These are phyloP conservation scores for Anhinga anhinga DNA, from an alignment of 2,113 vertebrate genomes.

Conservation along the genomic window DNA sequence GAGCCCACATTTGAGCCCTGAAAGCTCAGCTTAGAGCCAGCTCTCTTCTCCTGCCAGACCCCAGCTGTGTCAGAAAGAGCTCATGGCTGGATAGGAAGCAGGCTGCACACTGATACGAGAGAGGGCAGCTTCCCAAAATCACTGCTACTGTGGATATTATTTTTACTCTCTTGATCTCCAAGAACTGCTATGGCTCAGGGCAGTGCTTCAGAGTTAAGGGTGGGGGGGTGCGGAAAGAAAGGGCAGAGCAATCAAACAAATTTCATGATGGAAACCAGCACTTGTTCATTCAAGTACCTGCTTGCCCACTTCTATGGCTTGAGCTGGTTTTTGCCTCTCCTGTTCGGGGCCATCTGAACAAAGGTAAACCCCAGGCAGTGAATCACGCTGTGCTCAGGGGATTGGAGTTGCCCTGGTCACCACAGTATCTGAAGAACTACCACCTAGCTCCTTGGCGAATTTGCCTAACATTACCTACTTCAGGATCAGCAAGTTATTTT, in stretches of 20 bases:
- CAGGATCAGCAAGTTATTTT: background rate
- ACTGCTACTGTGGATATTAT: background rate
- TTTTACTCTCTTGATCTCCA: background rate
- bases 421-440: background rate
- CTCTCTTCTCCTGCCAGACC: background rate
- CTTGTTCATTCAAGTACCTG: accelerated
- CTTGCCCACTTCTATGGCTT: background rate
- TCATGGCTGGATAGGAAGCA: background rate
- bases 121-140: background rate
- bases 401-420: background rate
- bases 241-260: background rate
- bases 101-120: background rate
- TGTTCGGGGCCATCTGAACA: background rate
- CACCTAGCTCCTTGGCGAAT: background rate
- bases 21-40: background rate
- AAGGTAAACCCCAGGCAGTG: background rate
- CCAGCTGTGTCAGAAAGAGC: background rate
- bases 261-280: background rate
- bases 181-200: background rate
- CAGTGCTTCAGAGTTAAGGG: background rate
- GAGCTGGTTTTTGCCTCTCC: background rate
- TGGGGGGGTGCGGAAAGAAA: accelerated
- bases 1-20: background rate
- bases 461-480: background rate
- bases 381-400: background rate